Evolutionary conservation across 2,888 invertebrate species (phyloP), one percentile per base, ranked within the genome.

Genomic region (Pyrrhosoma nymphula): DNA sequence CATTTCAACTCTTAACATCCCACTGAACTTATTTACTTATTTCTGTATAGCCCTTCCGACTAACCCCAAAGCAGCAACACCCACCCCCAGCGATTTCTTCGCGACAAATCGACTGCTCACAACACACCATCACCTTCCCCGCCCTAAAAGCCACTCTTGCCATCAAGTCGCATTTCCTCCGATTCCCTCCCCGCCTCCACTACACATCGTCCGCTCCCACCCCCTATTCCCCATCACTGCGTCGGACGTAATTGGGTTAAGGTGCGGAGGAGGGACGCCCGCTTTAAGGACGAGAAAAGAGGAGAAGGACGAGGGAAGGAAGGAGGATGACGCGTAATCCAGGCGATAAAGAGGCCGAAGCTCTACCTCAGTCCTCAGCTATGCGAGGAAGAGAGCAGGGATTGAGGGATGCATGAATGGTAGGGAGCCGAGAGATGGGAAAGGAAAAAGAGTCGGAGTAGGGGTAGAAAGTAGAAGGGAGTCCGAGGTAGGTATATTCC

Each of bases 281-380:
- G 69, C 90, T 56, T 56, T 35, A 60, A 91, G 88, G 55, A 47
- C 55, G 55, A 60, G 69, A 69, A 69, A 69, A 69, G 69, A 69
- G n/a, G 12, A 69, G 69, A 2, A 14, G 26, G 60, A 60, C 4
- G n/a, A 12, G n/a, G 14, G n/a, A 69, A 69, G 69, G 69, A n/a
- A 10, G 12, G 69, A 4, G 60, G 18, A 16, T 0, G 90, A 30
- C 60, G 90, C 26, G 60, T 56, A 30, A 90, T 26, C 90, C 30
- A 91, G 35, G 56, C 60, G 90, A 91, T 56, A 91, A 91, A 91
- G 90, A 91, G 90, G n/a, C 69, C 69, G 69, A 69, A n/a, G 69
- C 69, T 69, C 69, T n/a, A n/a, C 8, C 26, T 69, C 6, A n/a
- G n/a, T 69, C 12, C 4, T 0, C 69, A 12, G 69, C 26, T 18